Conservation (phyloP, 2,888 invertebrate genomes). For the Drosophila demipolita region DNA sequence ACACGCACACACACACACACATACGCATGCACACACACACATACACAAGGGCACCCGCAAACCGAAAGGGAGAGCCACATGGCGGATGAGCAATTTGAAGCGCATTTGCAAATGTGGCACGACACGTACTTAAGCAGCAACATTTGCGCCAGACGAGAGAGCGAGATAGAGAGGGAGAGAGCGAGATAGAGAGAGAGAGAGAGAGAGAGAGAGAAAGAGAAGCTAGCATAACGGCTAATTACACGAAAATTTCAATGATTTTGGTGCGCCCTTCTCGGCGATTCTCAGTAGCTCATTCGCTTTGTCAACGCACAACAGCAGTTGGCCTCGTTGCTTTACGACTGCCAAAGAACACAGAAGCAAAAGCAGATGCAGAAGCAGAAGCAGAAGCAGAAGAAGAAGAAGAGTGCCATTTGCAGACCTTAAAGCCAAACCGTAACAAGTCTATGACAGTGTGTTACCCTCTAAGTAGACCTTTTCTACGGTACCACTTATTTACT, state of each 20-base stretch:
- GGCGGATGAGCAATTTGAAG: constrained; percentile 61
- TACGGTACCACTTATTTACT: background rate
- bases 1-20: constrained; percentile 24
- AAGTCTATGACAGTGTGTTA: background rate
- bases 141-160: constrained; percentile 30
- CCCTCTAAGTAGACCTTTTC: background rate
- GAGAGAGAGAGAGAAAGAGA: background rate
- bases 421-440: background rate
- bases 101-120: constrained; percentile 65
- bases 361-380: background rate
- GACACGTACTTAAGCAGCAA: constrained; percentile 64
- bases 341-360: background rate
- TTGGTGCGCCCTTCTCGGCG: constrained; percentile 19
- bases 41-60: constrained; percentile 18
- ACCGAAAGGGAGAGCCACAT: constrained; percentile 14
- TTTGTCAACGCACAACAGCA: constrained; percentile 24
- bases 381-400: background rate
- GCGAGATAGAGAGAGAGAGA: background rate
- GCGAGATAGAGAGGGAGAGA: background rate
- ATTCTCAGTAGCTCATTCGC: constrained; percentile 2
- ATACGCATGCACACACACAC: constrained; percentile 24
- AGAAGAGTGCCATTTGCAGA: constrained; percentile 9
- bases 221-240: constrained; percentile 53
- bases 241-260: constrained; percentile 57
- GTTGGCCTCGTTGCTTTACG: constrained; percentile 45